These are phyloP conservation scores for Drosophila willistoni DNA, from an alignment of 1,140 invertebrate genomes.

Conservation along the genomic window DNA sequence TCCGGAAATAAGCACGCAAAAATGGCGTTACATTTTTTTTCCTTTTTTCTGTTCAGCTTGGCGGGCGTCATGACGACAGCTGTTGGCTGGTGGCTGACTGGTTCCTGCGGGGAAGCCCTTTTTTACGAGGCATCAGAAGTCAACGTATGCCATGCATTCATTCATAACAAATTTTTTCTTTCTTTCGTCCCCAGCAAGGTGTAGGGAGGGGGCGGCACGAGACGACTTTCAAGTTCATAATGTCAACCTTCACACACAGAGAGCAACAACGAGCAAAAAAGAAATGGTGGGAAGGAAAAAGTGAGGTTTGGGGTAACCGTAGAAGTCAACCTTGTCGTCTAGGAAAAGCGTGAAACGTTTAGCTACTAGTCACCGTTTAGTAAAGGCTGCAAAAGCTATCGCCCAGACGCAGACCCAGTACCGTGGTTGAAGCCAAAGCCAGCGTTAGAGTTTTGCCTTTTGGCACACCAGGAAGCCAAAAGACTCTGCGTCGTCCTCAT, in stretches of 20 bases:
- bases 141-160: slow-evolving; percentile 66
- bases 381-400: background rate
- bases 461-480: slow-evolving; percentile 24
- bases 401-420: background rate
- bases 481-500: background rate
- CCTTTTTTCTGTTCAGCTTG: slow-evolving; percentile 15
- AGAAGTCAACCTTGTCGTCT: slow-evolving; percentile 12
- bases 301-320: slow-evolving; percentile 5
- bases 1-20: slow-evolving; percentile 54
- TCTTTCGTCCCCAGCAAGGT: slow-evolving; percentile 6
- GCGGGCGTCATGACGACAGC: slow-evolving; percentile 57
- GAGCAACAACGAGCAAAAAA: slow-evolving; percentile 6
- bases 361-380: slow-evolving; percentile 47
- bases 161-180: slow-evolving; percentile 70
- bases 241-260: slow-evolving; percentile 72
- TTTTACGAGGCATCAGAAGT: slow-evolving; percentile 23
- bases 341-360: slow-evolving; percentile 52
- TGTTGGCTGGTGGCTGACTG: slow-evolving; percentile 4
- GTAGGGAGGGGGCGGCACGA: slow-evolving; percentile 17
- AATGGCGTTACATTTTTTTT: slow-evolving; percentile 45
- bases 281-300: slow-evolving; percentile 22
- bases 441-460: slow-evolving; percentile 12
- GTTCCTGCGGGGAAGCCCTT: slow-evolving; percentile 51
- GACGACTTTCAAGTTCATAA: slow-evolving; percentile 81
- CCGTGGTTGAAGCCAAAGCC: slow-evolving; percentile 2